These are phyloP conservation scores for Lacerta bilineata DNA, from an alignment of 2,797 vertebrate genomes.

Conservation along the genomic window DNA sequence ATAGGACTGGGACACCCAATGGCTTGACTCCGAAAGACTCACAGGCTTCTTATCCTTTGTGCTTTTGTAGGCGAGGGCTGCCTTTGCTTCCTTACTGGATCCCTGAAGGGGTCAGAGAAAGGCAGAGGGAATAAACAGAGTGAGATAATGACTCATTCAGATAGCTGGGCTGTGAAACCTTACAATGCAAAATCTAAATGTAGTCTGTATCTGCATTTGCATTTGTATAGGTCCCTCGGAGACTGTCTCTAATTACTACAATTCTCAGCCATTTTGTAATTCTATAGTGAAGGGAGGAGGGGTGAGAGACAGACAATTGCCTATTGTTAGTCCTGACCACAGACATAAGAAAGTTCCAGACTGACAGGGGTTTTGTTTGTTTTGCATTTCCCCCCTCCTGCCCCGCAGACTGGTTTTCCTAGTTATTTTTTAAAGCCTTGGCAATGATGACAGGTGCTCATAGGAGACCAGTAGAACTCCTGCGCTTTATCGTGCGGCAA, in stretches of 20 bases:
- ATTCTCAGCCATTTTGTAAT: constrained; percentile 25
- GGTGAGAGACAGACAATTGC: constrained; percentile 10
- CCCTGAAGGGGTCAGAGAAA: background rate
- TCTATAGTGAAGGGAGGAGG: background rate
- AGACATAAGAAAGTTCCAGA: background rate
- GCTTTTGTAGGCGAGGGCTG: background rate
- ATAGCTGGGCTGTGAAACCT: constrained; percentile 6
- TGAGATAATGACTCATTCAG: constrained; percentile 17
- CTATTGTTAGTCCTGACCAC: constrained; percentile 28
- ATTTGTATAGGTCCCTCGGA: constrained; percentile 25
- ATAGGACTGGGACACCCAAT: background rate
- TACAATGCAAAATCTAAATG: constrained; percentile 22
- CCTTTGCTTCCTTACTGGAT: background rate
- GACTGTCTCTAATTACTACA: constrained; percentile 11
- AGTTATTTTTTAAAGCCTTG: background rate
- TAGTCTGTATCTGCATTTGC: constrained; percentile 12
- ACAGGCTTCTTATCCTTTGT: background rate
- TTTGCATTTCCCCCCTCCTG: background rate
- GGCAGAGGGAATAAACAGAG: background rate
- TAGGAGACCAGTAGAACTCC: background rate
- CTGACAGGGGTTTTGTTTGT: background rate
- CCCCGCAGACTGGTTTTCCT: background rate
- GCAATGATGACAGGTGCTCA: background rate
- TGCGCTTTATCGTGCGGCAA: background rate
- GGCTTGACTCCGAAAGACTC: background rate